Percentiles rank a stretch among this genome's conserved stretches.
These are phyloP conservation scores for Gymnarchus niloticus DNA, from an alignment of 2,113 vertebrate species.

Conservation along the genomic window DNA sequence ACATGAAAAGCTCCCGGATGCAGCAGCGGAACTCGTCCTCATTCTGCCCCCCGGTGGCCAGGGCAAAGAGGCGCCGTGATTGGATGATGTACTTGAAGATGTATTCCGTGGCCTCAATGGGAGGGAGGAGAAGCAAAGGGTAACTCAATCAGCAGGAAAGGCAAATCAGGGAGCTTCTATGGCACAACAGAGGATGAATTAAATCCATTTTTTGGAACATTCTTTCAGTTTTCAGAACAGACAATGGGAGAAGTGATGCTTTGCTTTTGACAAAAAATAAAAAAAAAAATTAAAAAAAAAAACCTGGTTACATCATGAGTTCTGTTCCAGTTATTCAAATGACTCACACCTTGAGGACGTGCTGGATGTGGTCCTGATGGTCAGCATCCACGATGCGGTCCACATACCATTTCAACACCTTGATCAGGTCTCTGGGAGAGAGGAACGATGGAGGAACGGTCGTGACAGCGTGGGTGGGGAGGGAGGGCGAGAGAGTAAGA, in stretches of 20 bases:
- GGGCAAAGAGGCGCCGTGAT: conserved; percentile 85
- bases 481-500: too few species aligned
- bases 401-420: conserved; percentile 95
- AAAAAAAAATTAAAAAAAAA: not conserved
- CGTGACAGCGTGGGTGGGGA: not conserved
- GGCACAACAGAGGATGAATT: too few species aligned
- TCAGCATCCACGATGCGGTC: conserved; percentile 93
- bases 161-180: too few species aligned
- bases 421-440: conserved; percentile 84
- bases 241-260: not conserved
- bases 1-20: conserved; percentile 93
- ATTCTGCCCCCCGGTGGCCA: conserved; percentile 90
- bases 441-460: not conserved
- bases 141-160: not conserved
- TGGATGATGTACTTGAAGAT: conserved; percentile 98
- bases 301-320: not conserved
- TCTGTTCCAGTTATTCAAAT: not conserved
- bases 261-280: not conserved
- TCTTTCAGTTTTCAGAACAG: not conserved
- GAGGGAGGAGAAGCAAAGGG: too few species aligned
- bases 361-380: conserved; percentile 91
- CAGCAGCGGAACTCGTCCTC: conserved; percentile 95
- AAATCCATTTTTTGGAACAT: not conserved
- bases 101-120: conserved; percentile 74
- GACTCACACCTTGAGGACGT: conserved; percentile 90